Base-by-base conservation (phyloP, 2,888 invertebrate genomes). In the Cantharis rustica region DNA sequence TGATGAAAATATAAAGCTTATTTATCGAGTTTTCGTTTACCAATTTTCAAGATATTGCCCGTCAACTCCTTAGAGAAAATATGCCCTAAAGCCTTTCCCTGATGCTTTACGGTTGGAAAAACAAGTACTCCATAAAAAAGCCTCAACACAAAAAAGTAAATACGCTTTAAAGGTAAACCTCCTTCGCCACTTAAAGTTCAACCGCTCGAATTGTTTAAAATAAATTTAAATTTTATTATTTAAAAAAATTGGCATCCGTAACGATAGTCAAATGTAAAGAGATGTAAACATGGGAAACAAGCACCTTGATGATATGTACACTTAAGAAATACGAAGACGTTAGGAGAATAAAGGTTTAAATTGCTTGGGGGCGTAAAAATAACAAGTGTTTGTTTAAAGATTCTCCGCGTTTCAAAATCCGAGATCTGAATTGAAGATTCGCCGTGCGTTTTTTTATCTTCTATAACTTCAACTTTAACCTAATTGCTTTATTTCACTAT, bases 301-400 rank as follows among this genome's bases (percentile, higher is more conserved):
- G 75, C 75, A 78, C 61, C 62, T 62, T 74, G 77, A 77, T 72
- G 74, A 75, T 77, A 77, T 77, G 77, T 75, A 77, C 77, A 77
- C 72, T 61, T 20, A 72, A 68, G 73, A 74, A 70, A 71, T 68
- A 68, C 17, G 75, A 75, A 71, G 68, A 68, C 71, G 66, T 76
- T 73, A 61, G 64, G 64, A 71, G 76, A 73, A 76, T 77, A 77
- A 74, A 73, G 71, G 71, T 73, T 77, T 77, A 74, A 62, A 63
- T 75, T 73, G 74, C 77, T 74, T 11, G 61, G 75, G 75, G 75
- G 72, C 70, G 75, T 71, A 78, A 78, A 75, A 75, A 78, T 73
- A 75, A 73, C 78, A 73, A 78, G 73, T 78, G 73, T 75, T 78
- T 75, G 75, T 61, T 77, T 61, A 72, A 73, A 69, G 75, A 74